phyloP scores from a whole-genome alignment of 2,113 vertebrate genomes.

The Bucco capensis region DNA sequence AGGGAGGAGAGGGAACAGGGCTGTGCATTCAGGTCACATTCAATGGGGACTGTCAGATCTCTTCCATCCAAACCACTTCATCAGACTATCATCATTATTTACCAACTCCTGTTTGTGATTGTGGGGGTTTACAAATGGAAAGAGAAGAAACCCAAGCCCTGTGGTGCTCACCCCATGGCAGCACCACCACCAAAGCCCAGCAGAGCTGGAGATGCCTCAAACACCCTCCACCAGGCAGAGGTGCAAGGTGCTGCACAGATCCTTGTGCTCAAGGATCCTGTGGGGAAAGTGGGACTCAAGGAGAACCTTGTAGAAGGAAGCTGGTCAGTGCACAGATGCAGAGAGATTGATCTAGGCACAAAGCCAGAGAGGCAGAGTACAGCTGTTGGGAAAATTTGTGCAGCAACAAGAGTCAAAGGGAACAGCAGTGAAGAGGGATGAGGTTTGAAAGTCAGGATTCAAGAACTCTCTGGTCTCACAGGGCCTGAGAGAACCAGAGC shows the following conservation, averaged over 20 bases:
- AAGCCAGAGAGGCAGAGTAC: neutral
- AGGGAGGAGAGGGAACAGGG: neutral
- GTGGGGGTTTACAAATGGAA: neutral
- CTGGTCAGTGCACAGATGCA: neutral
- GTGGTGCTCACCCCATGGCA: neutral
- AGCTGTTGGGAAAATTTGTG: conserved; percentile 32
- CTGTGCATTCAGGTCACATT: conserved; percentile 25
- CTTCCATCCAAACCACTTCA: neutral
- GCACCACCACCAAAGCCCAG: neutral
- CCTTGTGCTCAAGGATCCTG: neutral
- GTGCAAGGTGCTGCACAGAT: neutral
- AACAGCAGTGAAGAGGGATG: neutral
- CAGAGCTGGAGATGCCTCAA: neutral
- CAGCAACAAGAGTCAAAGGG: neutral
- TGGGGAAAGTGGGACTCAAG: neutral
- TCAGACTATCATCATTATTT: neutral
- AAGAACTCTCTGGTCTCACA: neutral
- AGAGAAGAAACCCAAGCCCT: neutral
- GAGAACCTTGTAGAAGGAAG: neutral
- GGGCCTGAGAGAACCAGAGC: neutral
- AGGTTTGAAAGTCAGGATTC: conserved; percentile 24
- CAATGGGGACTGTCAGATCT: conserved; percentile 20
- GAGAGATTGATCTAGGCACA: neutral
- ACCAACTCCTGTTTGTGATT: neutral
- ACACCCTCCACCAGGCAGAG: neutral